Conservation (phyloP, 1,140 invertebrate genomes). For the Drosophila miranda region DNA sequence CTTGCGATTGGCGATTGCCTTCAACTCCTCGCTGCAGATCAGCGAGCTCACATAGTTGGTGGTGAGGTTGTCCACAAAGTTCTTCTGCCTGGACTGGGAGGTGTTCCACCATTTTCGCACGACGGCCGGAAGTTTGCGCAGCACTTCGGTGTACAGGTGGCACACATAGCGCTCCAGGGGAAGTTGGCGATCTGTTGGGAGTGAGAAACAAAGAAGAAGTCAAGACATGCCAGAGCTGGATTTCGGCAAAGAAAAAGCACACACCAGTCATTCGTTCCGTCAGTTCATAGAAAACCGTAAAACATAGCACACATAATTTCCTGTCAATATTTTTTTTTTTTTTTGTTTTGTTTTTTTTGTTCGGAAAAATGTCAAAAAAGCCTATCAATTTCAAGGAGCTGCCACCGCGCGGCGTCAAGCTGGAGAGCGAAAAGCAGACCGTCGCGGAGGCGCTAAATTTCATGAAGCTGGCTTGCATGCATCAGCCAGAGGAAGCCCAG, state of each 20-base stretch:
- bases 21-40: constrained; percentile 88
- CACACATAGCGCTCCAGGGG: constrained; percentile 86
- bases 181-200: constrained; percentile 54
- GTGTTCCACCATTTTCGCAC: constrained; percentile 92
- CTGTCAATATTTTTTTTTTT: constrained; percentile 3
- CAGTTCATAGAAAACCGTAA: constrained; percentile 1
- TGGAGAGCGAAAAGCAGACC: constrained; percentile 35
- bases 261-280: no score
- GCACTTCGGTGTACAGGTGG: constrained; percentile 86
- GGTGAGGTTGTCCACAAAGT: constrained; percentile 90
- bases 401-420: constrained; percentile 17
- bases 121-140: constrained; percentile 89
- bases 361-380: constrained; percentile 46
- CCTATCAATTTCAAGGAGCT: no score
- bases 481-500: neutral
- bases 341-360: constrained; percentile 5
- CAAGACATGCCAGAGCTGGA: constrained; percentile 10
- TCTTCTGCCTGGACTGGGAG: constrained; percentile 86
- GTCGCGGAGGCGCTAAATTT: constrained; percentile 53
- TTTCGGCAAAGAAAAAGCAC: constrained; percentile 4
- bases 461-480: constrained; percentile 21
- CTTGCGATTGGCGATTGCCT: constrained; percentile 83
- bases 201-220: neutral
- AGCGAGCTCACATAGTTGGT: constrained; percentile 88
- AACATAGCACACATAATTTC: neutral